Conservation (phyloP, 2,888 invertebrate genomes). For the Allacma fusca region DNA sequence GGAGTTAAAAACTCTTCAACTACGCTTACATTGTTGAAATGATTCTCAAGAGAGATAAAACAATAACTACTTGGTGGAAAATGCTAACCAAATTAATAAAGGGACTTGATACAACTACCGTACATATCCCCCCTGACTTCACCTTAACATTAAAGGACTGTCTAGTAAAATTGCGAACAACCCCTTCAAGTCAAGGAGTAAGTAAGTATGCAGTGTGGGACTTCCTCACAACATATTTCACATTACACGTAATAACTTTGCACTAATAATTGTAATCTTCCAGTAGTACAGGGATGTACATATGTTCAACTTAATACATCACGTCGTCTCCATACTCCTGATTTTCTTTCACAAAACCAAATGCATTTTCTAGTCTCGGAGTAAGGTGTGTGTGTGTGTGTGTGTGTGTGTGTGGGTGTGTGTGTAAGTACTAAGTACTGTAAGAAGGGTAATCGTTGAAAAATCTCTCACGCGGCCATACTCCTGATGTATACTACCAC, state of each 20-base stretch:
- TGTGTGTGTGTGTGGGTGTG: too few species aligned
- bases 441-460: not conserved
- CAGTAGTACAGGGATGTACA: not conserved
- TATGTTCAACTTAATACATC: conserved; percentile 21
- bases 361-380: too few species aligned
- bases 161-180: too few species aligned
- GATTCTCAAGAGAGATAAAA: conserved; percentile 47
- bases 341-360: not conserved
- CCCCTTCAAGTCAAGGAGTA: too few species aligned
- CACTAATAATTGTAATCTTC: conserved; percentile 24
- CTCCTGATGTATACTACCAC: not conserved
- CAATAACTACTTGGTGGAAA: conserved; percentile 50
- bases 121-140: not conserved
- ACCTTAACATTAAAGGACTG: too few species aligned
- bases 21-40: conserved; percentile 13
- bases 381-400: too few species aligned
- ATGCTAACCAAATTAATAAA: conserved; percentile 56
- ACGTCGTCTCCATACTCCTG: conserved; percentile 4
- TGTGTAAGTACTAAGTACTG: too few species aligned
- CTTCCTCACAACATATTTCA: conserved; percentile 12
- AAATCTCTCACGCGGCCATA: conserved; percentile 20
- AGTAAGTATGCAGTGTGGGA: not conserved
- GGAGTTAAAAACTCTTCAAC: not conserved
- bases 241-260: conserved; percentile 21
- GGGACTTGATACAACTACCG: not conserved